Base-by-base conservation (phyloP, 2,797 vertebrate genomes). In the Loriculus beryllinus region DNA sequence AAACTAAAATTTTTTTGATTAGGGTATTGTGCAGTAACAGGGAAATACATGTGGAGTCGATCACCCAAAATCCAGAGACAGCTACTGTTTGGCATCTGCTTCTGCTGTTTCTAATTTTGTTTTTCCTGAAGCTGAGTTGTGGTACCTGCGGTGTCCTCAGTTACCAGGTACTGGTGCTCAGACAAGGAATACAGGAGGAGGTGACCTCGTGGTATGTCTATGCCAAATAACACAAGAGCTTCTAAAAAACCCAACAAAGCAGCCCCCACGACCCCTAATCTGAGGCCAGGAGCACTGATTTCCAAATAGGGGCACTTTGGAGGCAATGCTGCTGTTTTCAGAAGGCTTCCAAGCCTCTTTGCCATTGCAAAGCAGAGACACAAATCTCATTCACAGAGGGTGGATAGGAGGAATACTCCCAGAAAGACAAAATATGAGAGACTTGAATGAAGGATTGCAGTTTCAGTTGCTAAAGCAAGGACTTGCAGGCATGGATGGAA, bases 41-140 rank as follows among this genome's bases (percentile, higher is more conserved):
- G 56, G 72, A 92, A 96, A 93, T 95, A 96, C 95, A 96, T 91
- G 82, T 96, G 96, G 95, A 96, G 69, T 90, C 21, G 10, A 96
- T 96, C 94, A 94, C 85, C 48, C 78, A 35, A 88, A 95, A 93
- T 90, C 88, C 94, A 96, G 92, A 93, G 88, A 91, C 75, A 90
- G 96, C 97, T 97, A 96, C 97, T 95, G 95, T 95, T 97, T 94
- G 86, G 93, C 92, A 94, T 92, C 86, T 90, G 86, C 49, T 82
- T 91, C 86, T 95, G 39, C 88, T 95, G 79, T 79, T 97, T 86
- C 74, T 87, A 93, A 90, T 95, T 96, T 92, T 91, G 69, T 45
- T 96, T 88, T 90, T 83, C 68, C 80, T 82, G 71, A 90, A 88
- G 88, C 75, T 71, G 67, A 87, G 62, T 59, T 88, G 26, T 47